Evolutionary conservation across 2,797 vertebrate genomes (phyloP).

Genomic region (Tachyglossus aculeatus): DNA sequence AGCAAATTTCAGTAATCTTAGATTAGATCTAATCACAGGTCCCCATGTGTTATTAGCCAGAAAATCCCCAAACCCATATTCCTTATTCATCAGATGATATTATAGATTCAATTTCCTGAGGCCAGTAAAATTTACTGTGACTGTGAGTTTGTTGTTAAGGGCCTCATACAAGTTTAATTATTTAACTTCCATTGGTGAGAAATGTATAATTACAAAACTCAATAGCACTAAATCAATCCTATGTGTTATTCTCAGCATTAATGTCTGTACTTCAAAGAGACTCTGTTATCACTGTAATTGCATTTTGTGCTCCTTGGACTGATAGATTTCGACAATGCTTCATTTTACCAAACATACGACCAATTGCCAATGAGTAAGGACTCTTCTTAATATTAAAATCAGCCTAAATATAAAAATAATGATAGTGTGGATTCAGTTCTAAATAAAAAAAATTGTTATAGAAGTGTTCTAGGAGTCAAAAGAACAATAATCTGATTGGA

Average conservation of each 20-base stretch:
- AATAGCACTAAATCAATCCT: neutral
- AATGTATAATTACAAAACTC: constrained; percentile 1
- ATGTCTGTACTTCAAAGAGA: neutral
- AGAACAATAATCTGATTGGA: too few species aligned
- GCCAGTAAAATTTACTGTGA: constrained; percentile 5
- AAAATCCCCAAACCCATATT: constrained; percentile 21
- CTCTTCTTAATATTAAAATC: accelerated
- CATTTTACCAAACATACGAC: neutral
- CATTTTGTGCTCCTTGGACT: neutral
- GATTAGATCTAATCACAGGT: constrained; percentile 40
- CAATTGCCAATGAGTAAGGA: neutral
- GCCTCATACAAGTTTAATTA: constrained; percentile 5
- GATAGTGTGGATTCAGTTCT: too few species aligned
- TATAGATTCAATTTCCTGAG: neutral
- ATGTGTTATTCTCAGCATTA: neutral
- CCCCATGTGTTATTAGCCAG: constrained; percentile 22
- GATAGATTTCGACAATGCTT: neutral
- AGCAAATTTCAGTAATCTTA: neutral
- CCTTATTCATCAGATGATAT: constrained; percentile 30
- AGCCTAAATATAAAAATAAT: accelerated
- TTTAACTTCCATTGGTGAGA: constrained; percentile 7
- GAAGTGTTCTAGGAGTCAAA: neutral
- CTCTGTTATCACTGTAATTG: neutral
- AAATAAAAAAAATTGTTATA: neutral
- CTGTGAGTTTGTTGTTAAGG: constrained; percentile 6